A percentile compares a stretch with the other conserved stretches of the same genome.
Conservation (phyloP, 1,140 invertebrate species). For the Elymnias hypermnestra region DNA sequence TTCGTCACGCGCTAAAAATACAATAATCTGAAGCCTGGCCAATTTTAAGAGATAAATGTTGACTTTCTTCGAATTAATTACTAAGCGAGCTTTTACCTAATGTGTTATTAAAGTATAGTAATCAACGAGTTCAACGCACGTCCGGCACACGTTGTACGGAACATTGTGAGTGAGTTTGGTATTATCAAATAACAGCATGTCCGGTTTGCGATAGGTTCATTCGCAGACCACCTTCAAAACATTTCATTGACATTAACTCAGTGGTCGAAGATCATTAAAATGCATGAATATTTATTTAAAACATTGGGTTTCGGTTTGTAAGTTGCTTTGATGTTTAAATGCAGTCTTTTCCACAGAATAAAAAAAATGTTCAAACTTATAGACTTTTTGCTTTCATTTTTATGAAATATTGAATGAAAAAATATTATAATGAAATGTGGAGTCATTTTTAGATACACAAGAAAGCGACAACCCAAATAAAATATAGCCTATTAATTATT, state of each 20-base stretch:
- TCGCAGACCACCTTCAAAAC: not conserved
- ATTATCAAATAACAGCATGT: conserved; percentile 28
- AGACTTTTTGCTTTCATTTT: too few species aligned
- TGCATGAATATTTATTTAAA: not conserved
- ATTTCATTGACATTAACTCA: conserved; percentile 4
- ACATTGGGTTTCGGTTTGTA: not conserved
- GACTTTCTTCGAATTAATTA: conserved; percentile 7
- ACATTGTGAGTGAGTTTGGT: conserved; percentile 28
- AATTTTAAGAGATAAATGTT: conserved; percentile 12
- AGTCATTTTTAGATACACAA: too few species aligned
- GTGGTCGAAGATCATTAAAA: not conserved
- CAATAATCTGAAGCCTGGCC: too few species aligned
- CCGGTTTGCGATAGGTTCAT: not conserved
- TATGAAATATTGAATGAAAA: too few species aligned
- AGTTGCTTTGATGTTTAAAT: too few species aligned
- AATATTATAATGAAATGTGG: too few species aligned
- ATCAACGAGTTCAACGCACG: conserved; percentile 9
- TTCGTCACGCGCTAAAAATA: too few species aligned
- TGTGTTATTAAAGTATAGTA: conserved; percentile 9
- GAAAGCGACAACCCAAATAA: too few species aligned
- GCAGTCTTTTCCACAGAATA: too few species aligned
- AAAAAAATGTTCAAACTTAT: too few species aligned
- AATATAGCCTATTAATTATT: too few species aligned
- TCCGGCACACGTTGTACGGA: conserved; percentile 1
- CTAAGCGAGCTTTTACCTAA: conserved; percentile 17